A percentile compares a stretch with the other conserved stretches of the same genome.
Evolutionary conservation across 2,888 invertebrate genomes (phyloP).

Genomic region (Zonitis immaculata): DNA sequence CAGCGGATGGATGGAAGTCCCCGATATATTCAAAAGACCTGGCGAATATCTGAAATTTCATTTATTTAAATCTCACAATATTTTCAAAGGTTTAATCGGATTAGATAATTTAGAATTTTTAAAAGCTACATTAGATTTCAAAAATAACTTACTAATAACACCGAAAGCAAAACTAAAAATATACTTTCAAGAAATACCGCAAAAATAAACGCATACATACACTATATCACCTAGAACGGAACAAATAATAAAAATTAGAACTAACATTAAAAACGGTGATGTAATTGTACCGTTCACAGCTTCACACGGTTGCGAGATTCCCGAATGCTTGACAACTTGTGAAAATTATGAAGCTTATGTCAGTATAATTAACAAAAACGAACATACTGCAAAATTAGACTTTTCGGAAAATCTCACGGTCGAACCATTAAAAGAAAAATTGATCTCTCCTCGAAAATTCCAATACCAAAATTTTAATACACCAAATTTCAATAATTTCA

Average conservation of each 20-base stretch:
- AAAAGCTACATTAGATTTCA: not conserved
- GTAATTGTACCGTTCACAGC: constrained; percentile 15
- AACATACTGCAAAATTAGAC: too few species aligned
- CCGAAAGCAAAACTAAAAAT: constrained; percentile 14
- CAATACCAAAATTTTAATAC: too few species aligned
- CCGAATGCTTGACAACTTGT: too few species aligned
- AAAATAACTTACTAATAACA: too few species aligned
- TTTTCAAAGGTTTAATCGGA: constrained; percentile 1
- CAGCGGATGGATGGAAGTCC: constrained; percentile 3
- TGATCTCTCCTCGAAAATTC: constrained; percentile 7
- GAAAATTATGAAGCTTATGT: too few species aligned
- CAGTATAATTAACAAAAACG: too few species aligned
- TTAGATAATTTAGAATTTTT: constrained; percentile 3
- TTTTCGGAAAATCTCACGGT: constrained; percentile 12
- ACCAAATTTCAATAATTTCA: too few species aligned
- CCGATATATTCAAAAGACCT: not conserved
- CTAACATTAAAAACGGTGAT: constrained; percentile 13
- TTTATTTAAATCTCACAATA: constrained; percentile 4
- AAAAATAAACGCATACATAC: not conserved
- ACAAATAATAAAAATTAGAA: constrained; percentile 16
- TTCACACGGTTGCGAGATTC: too few species aligned
- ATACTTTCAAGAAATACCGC: not conserved
- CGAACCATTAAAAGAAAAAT: constrained; percentile 9
- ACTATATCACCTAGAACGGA: constrained; percentile 9
- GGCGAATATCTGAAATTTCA: not conserved